Conservation (phyloP, 2,797 vertebrate genomes). For the Brotogeris chrysoptera region DNA sequence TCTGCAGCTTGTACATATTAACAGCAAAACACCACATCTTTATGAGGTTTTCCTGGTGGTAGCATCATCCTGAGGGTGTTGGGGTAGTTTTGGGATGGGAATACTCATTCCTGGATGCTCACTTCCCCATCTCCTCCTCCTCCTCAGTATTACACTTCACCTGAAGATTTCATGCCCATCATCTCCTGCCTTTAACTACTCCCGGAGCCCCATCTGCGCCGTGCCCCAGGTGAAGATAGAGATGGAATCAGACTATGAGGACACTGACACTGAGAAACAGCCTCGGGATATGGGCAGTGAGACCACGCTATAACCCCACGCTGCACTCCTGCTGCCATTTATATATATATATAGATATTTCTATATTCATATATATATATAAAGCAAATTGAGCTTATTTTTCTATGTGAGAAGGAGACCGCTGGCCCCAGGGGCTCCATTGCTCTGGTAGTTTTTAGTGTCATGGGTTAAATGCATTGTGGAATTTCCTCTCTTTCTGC, state of each 20-base stretch:
- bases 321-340: background rate
- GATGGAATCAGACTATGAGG: conserved; percentile 92
- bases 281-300: conserved; percentile 85
- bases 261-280: conserved; percentile 82
- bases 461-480: background rate
- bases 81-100: background rate
- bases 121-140: background rate
- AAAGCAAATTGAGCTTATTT: background rate
- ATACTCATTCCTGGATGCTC: rapidly evolving
- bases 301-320: conserved; percentile 83
- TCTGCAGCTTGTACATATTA: background rate
- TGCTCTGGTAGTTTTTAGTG: background rate
- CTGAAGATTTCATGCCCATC: conserved; percentile 96
- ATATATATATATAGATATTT: background rate
- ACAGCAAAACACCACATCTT: rapidly evolving
- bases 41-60: background rate
- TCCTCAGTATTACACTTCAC: conserved; percentile 91
- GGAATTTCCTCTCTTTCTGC: background rate
- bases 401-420: background rate
- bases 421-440: background rate
- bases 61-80: background rate
- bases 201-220: conserved; percentile 78
- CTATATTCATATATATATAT: background rate
- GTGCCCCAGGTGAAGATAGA: conserved; percentile 96
- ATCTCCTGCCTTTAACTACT: conserved; percentile 84